Conservation (phyloP, 1,140 invertebrate genomes). For the Adelges cooleyi region DNA sequence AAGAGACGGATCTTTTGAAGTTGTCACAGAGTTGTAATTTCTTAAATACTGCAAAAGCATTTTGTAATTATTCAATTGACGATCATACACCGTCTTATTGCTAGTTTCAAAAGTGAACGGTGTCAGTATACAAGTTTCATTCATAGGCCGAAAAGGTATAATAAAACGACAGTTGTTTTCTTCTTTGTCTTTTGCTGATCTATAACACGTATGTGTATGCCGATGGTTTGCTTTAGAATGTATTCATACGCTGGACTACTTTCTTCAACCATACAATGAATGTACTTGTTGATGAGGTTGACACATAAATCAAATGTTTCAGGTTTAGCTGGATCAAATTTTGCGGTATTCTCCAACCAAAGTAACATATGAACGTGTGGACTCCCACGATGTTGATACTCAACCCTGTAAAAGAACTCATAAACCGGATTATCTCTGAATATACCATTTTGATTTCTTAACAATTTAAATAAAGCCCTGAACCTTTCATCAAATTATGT, state of each 20-base stretch:
- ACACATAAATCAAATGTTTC: background rate
- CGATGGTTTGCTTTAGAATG: background rate
- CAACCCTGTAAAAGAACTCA: constrained; percentile 36
- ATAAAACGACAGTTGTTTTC: background rate
- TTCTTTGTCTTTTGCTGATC: background rate
- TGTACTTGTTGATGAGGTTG: background rate
- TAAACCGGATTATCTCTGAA: constrained; percentile 34
- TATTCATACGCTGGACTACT: background rate
- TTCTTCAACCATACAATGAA: background rate
- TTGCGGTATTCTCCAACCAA: constrained; percentile 37
- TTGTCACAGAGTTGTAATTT: background rate
- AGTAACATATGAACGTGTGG: constrained; percentile 36
- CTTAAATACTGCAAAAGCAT: background rate
- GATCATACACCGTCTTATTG: too few species aligned
- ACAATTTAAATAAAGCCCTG: constrained; percentile 1
- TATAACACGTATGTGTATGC: background rate
- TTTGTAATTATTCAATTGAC: background rate
- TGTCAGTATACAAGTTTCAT: background rate
- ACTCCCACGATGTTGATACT: constrained; percentile 38
- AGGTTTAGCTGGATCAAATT: constrained; percentile 32
- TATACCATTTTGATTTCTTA: constrained; percentile 31
- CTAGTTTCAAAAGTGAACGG: background rate
- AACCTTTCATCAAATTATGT: constrained; percentile 20
- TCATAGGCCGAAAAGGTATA: constrained; percentile 31
- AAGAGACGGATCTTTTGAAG: background rate